A percentile compares a stretch with the other conserved stretches of the same genome.
Evolutionary conservation across 2,888 invertebrate genomes (phyloP).

Genomic region (Eledona agricola): DNA sequence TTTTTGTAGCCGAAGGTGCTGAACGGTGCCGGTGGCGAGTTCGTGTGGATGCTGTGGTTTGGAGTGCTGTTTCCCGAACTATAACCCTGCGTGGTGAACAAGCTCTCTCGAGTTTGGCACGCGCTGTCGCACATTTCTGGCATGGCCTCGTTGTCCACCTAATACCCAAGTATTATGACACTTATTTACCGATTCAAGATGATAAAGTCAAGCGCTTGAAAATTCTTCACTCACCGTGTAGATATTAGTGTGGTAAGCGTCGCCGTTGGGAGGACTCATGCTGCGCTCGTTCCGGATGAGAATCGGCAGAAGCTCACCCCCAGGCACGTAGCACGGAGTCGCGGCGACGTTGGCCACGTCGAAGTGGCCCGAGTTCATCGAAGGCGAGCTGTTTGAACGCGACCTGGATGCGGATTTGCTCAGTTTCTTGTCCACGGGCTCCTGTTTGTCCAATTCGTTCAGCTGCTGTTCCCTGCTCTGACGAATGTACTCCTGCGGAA

Average conservation of each 20-base stretch:
- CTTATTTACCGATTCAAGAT: too few relatives aligned
- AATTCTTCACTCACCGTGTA: conserved; percentile 50
- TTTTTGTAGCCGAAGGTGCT: conserved; percentile 68
- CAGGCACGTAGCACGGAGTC: conserved; percentile 64
- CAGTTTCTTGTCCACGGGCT: conserved; percentile 32
- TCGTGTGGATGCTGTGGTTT: conserved; percentile 57
- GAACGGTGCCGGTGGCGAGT: conserved; percentile 62
- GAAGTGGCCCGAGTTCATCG: conserved; percentile 53
- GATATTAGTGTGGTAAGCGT: conserved; percentile 50
- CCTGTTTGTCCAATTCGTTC: conserved; percentile 69
- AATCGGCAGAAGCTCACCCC: conserved; percentile 61
- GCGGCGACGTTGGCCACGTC: conserved; percentile 49
- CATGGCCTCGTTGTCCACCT: conserved; percentile 53
- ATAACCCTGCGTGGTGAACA: conserved; percentile 66
- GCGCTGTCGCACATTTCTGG: conserved; percentile 77
- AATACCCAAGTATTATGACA: too few relatives aligned
- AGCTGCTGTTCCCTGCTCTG: conserved; percentile 83
- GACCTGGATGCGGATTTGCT: conserved; percentile 41
- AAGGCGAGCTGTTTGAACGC: conserved; percentile 53
- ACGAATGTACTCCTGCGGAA: conserved; percentile 74
- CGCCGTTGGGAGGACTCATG: conserved; percentile 52
- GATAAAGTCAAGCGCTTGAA: too few relatives aligned
- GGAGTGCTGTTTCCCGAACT: conserved; percentile 59
- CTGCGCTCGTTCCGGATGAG: conserved; percentile 56
- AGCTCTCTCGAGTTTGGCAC: conserved; percentile 85